These are phyloP conservation scores for Ammodytes marinus DNA, from an alignment of 2,113 vertebrate species.

Conservation along the genomic window DNA sequence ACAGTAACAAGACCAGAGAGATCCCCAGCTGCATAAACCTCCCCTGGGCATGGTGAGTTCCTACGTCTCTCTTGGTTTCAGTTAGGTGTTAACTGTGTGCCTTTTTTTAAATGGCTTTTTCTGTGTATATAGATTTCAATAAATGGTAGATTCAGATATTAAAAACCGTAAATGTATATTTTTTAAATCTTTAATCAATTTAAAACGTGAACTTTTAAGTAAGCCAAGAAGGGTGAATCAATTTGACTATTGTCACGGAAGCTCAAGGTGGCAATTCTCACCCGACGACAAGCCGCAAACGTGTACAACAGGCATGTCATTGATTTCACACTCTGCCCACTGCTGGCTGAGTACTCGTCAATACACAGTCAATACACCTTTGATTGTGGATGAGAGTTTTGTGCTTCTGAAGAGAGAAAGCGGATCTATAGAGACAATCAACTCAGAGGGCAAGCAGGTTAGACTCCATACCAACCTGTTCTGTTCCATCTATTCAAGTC, in stretches of 20 bases:
- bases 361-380: conserved; percentile 82
- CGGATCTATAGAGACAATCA: conserved; percentile 82
- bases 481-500: conserved; percentile 55
- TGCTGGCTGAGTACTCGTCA: conserved; percentile 76
- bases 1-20: conserved; percentile 54
- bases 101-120: not conserved
- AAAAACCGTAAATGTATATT: not conserved
- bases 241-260: conserved; percentile 35
- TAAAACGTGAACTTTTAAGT: not conserved
- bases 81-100: not conserved
- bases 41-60: not conserved
- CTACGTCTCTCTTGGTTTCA: not conserved
- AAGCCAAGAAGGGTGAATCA: conserved; percentile 7
- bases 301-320: conserved; percentile 72
- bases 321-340: conserved; percentile 81
- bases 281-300: conserved; percentile 50
- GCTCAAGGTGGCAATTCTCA: conserved; percentile 67
- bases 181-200: not conserved
- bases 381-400: conserved; percentile 83
- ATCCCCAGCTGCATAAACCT: conserved; percentile 21
- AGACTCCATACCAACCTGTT: conserved; percentile 47
- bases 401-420: conserved; percentile 73
- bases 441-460: conserved; percentile 75
- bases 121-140: not conserved
- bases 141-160: not conserved